Base-by-base conservation (phyloP, 2,113 vertebrate genomes). In the Nettapus auritus region DNA sequence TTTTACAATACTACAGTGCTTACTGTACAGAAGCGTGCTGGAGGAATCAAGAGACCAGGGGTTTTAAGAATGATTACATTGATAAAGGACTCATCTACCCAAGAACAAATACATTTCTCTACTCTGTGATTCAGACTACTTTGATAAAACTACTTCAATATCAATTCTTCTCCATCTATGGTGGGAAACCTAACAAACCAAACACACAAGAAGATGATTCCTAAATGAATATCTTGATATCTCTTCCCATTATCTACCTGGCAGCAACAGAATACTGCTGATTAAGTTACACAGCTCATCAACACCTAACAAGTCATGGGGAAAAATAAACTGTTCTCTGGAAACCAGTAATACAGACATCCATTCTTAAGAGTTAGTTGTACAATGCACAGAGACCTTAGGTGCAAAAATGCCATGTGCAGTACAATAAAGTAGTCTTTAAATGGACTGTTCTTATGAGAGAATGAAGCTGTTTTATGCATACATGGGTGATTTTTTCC, bases 271-370 rank as follows among this genome's bases (percentile, higher is more conserved):
- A 92, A 94, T 34, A 79, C 78, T 74, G 78, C 66, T 44, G 84
- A 40, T 95, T 33, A 29, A 52, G 40, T 89, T 94, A 79, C 84
- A 93, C 9, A 63, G 75, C 53, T 95, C 91, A 92, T 91, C 89
- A 91, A 57, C 87, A 94, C 67, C 87, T 92, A 90, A 89, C 71
- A 76, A 2, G 3, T 4, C 7, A 5, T 25, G 52, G 81, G 84
- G 74, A 79, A 76, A 74, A 60, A 63, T 56, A 78, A 92, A 64
- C 33, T 40, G 40, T 50, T 53, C 36, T 62, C 95, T 73, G 62
- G 56, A 78, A 84, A 79, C 13, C 67, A 91, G 57, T 20, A 94
- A 63, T n/a, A 87, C 44, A 80, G 36, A 64, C 20, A 75, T 16
- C 60, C 88, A 44, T 63, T 63, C 55, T 46, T 17, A 18, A 26